Base-by-base conservation (phyloP, 2,113 vertebrate genomes). In the Crotophaga sulcirostris region DNA sequence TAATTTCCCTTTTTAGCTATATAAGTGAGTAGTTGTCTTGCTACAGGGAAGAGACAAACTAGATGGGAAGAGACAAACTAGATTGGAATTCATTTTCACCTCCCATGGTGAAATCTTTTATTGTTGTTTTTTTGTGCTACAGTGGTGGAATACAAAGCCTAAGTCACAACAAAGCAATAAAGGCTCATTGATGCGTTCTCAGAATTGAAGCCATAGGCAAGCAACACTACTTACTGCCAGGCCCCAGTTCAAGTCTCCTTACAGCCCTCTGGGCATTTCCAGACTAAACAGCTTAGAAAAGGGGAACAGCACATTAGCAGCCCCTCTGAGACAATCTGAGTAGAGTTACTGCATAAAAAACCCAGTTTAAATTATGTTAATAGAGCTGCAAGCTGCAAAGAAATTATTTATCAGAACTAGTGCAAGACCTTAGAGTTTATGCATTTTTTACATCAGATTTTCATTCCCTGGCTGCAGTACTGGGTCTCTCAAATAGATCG, bases 351-450 rank as follows among this genome's bases (percentile, higher is more conserved):
- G 82, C 44, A 77, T 81, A 78, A 93, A 94, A 80, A 10, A 0
- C 3, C 0, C 63, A 23, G 42, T 88, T 96, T 94, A 97, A 96
- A 96, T 96, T 96, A 96, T 94, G 93, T 84, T 96, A 97, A 95
- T 94, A 93, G 80, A 87, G 40, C 89, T 96, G 80, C 49, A 70
- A 87, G 82, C 77, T 87, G 84, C 89, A 95, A 94, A 94, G 93
- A 96, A 97, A 96, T 96, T 95, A 96, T 97, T 97, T 96, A 94
- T 96, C 94, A 89, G 75, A 96, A 94, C n/a, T 93, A 96, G 94
- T 58, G 79, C 69, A 92, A 77, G 84, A 92, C 85, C 67, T 82
- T 72, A 76, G 90, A 95, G 95, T 82, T 91, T 90, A 94, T 89
- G 8, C 25, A 84, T 87, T 93, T 97, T 96, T 87, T 87, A 94